Conservation (phyloP, 2,113 vertebrate species). For the Gallinago paraguaiae region DNA sequence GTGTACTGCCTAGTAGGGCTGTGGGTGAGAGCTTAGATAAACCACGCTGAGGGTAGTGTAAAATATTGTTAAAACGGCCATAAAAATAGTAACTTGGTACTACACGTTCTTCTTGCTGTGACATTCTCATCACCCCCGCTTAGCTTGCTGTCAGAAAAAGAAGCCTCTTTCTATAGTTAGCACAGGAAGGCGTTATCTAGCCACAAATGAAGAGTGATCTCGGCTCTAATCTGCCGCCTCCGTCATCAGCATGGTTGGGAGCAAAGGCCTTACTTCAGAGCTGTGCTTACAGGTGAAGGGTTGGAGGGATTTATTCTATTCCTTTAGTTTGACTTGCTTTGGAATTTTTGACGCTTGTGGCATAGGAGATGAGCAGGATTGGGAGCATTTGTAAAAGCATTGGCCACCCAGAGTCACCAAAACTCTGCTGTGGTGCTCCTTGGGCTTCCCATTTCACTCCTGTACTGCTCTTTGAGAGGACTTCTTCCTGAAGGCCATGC, state of each 20-base stretch:
- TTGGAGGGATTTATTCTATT: background rate
- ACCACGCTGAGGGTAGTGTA: background rate
- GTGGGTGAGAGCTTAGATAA: background rate
- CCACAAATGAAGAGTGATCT: background rate
- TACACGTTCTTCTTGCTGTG: conserved; percentile 17
- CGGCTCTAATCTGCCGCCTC: background rate
- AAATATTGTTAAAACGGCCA: background rate
- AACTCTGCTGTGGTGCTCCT: background rate
- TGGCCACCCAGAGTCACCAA: background rate
- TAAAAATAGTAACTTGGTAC: conserved; percentile 29
- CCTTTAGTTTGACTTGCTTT: background rate
- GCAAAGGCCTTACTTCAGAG: background rate
- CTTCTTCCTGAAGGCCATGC: background rate
- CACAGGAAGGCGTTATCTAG: background rate
- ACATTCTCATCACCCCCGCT: background rate
- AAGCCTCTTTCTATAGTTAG: conserved; percentile 6
- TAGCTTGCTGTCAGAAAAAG: conserved; percentile 26
- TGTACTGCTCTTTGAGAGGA: background rate
- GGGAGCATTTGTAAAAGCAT: background rate
- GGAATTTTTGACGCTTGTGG: background rate
- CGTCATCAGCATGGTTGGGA: background rate
- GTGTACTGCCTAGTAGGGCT: background rate
- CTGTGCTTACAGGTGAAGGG: background rate
- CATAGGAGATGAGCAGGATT: background rate
- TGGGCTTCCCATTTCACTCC: background rate